Percentiles rank a stretch among this genome's conserved stretches.
These are phyloP conservation scores for Chiloscyllium plagiosum DNA, from an alignment of 2,113 vertebrate species.

Conservation along the genomic window DNA sequence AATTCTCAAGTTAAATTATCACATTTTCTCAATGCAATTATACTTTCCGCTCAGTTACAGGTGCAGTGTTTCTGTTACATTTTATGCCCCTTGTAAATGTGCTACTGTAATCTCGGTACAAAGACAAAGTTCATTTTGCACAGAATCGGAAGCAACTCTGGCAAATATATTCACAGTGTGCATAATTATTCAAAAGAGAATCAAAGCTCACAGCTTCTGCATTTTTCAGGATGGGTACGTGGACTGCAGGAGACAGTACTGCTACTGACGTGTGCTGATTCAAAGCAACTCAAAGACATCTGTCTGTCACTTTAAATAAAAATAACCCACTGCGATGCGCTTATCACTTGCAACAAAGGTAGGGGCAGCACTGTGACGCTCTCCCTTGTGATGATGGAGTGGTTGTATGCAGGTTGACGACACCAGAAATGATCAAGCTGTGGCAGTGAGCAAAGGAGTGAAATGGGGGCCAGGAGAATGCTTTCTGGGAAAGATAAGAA, in stretches of 20 bases:
- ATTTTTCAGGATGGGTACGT: neutral
- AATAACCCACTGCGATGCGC: neutral
- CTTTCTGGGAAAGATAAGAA: neutral
- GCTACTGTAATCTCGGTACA: neutral
- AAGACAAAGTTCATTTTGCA: neutral
- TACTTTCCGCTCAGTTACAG: neutral
- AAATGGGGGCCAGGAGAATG: neutral
- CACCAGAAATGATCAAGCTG: neutral
- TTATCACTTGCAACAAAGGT: neutral
- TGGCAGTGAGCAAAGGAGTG: neutral
- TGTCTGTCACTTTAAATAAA: neutral
- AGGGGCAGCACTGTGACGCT: neutral
- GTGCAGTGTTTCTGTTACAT: neutral
- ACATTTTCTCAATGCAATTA: neutral
- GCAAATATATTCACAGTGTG: neutral
- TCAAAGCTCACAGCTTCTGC: neutral
- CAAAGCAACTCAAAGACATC: conserved; percentile 3
- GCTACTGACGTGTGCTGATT: neutral
- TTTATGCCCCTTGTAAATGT: neutral
- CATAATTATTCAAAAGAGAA: neutral
- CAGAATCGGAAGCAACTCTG: neutral
- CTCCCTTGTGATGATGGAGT: neutral
- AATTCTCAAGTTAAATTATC: neutral
- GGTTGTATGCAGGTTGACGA: neutral
- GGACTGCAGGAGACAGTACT: neutral